These are phyloP conservation scores for Pseudochirops cupreus DNA, from an alignment of 2,797 vertebrate species.

Conservation along the genomic window DNA sequence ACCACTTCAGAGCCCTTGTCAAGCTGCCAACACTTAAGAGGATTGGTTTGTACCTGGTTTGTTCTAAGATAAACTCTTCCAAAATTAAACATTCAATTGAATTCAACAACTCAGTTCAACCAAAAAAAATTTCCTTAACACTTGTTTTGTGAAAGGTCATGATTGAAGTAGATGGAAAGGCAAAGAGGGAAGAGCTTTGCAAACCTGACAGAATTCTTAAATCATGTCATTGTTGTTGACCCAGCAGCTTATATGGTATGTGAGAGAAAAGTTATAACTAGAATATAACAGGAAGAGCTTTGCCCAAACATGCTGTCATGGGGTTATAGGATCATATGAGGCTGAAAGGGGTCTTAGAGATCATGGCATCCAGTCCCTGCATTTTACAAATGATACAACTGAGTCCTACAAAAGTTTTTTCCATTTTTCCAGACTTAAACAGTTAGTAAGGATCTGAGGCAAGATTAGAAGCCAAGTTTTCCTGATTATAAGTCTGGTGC, in stretches of 20 bases:
- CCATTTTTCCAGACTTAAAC: background rate
- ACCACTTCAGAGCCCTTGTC: background rate
- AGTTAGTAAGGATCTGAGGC: background rate
- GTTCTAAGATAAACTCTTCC: constrained; percentile 1
- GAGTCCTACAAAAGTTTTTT: background rate
- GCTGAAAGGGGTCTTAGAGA: background rate
- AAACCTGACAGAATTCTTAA: background rate
- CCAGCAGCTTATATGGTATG: background rate
- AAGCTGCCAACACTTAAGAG: background rate
- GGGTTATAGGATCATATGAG: background rate
- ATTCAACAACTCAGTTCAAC: background rate
- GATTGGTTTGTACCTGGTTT: background rate
- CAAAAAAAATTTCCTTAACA: background rate
- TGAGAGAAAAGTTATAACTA: background rate
- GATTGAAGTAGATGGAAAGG: background rate
- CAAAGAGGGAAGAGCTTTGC: background rate
- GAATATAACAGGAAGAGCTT: background rate
- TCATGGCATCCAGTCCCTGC: background rate
- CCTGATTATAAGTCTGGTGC: background rate
- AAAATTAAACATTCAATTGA: constrained; percentile 1
- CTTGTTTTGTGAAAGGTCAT: background rate
- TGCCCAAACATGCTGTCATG: background rate
- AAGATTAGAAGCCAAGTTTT: background rate
- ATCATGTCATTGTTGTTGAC: background rate
- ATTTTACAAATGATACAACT: background rate